Evolutionary conservation across 2,797 vertebrate species (phyloP).

Genomic region (Sebastes vulpes): DNA sequence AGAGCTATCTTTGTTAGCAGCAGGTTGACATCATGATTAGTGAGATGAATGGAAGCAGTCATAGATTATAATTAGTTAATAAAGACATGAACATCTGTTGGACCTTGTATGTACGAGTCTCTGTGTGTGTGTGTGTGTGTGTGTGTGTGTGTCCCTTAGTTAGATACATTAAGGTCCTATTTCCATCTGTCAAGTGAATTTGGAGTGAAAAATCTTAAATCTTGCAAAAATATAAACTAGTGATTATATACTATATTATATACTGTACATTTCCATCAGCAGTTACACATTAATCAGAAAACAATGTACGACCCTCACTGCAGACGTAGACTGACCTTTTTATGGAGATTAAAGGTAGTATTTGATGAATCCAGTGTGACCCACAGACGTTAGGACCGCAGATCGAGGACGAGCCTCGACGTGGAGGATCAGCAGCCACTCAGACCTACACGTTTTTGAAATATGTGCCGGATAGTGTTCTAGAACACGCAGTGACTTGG

Average conservation of each 20-base stretch:
- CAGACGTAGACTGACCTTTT: neutral
- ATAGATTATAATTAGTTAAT: conserved; percentile 26
- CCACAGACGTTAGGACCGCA: too few species aligned
- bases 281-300: neutral
- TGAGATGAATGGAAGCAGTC: neutral
- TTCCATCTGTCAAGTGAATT: neutral
- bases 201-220: neutral
- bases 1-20: conserved; percentile 29
- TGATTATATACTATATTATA: too few species aligned
- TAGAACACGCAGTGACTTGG: too few species aligned
- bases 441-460: too few species aligned
- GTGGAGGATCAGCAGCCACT: too few species aligned
- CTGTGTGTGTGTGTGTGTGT: neutral
- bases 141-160: neutral
- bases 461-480: too few species aligned
- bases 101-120: neutral
- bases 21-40: conserved; percentile 19
- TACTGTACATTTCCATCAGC: neutral
- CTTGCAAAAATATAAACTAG: too few species aligned
- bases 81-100: conserved; percentile 40
- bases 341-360: neutral
- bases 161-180: too few species aligned
- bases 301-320: too few species aligned
- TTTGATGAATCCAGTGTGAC: neutral
- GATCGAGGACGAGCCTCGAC: too few species aligned